Evolutionary conservation across 2,888 invertebrate genomes (phyloP).

Genomic region (Ellobium chinense): DNA sequence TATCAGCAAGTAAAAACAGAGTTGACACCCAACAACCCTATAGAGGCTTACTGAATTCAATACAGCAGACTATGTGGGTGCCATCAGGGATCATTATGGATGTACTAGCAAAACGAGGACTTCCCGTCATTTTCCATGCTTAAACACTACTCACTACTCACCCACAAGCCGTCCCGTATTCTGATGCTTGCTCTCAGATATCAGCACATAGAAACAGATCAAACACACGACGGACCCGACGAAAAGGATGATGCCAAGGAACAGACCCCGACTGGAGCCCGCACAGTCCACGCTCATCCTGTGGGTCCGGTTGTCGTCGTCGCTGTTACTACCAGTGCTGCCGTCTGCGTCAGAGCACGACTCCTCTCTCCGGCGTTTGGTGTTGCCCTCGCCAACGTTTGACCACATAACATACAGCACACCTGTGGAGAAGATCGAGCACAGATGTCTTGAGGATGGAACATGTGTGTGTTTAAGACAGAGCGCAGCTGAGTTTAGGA

Average conservation of each 20-base stretch:
- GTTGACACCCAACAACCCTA: too few relatives aligned
- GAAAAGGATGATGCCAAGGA: conserved; percentile 84
- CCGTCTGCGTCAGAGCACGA: conserved; percentile 18
- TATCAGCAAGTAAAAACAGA: too few relatives aligned
- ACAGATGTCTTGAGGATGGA: too few relatives aligned
- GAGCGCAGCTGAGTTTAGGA: too few relatives aligned
- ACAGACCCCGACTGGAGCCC: conserved; percentile 91
- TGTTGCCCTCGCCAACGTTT: conserved; percentile 82
- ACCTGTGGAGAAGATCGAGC: too few relatives aligned
- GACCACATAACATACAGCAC: conserved; percentile 98
- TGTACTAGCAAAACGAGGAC: background rate
- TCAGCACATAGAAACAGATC: conserved; percentile 96
- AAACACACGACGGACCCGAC: conserved; percentile 83
- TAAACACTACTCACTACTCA: background rate
- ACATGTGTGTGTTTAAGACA: too few relatives aligned
- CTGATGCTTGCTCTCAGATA: conserved; percentile 85
- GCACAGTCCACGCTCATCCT: conserved; percentile 87
- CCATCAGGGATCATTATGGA: too few relatives aligned
- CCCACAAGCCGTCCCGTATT: conserved; percentile 92
- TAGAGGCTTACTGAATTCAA: too few relatives aligned
- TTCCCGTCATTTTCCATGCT: background rate
- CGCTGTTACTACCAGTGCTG: background rate
- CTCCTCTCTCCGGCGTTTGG: background rate
- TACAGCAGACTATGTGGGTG: too few relatives aligned
- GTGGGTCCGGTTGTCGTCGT: conserved; percentile 47